These are phyloP conservation scores for Ophion ventricosus DNA, from an alignment of 2,888 invertebrate genomes.

Conservation along the genomic window DNA sequence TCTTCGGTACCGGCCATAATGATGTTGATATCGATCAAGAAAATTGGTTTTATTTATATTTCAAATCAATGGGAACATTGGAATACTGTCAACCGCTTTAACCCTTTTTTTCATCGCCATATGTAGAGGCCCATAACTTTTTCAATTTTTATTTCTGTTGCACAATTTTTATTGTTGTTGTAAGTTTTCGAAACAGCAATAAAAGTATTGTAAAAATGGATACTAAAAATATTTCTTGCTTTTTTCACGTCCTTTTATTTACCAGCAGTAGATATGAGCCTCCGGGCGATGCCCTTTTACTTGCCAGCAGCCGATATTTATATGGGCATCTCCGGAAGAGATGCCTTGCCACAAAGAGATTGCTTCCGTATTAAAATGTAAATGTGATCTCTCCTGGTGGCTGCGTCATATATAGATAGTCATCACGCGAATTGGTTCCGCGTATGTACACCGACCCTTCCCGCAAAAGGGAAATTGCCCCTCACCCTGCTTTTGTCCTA, in stretches of 20 bases:
- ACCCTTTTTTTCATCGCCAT: too few species aligned
- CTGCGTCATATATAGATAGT: slow-evolving; percentile 70
- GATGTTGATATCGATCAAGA: too few species aligned
- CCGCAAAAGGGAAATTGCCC: slow-evolving; percentile 24
- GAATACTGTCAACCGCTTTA: too few species aligned
- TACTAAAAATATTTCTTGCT: too few species aligned
- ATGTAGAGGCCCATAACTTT: too few species aligned
- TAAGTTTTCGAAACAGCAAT: too few species aligned
- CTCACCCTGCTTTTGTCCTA: slow-evolving; percentile 42
- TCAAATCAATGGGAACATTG: too few species aligned
- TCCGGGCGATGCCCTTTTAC: background rate
- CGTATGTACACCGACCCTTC: slow-evolving; percentile 44
- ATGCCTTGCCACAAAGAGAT: slow-evolving; percentile 74
- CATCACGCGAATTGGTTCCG: slow-evolving; percentile 75
- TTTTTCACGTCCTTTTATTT: background rate
- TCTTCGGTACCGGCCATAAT: too few species aligned
- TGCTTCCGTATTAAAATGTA: slow-evolving; percentile 78
- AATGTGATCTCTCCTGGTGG: slow-evolving; percentile 68
- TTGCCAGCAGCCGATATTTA: background rate
- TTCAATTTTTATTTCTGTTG: too few species aligned
- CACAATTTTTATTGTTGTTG: too few species aligned
- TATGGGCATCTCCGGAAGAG: slow-evolving; percentile 60
- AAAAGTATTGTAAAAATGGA: too few species aligned
- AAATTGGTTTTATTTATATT: too few species aligned
- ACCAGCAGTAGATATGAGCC: background rate